Conservation (phyloP, 2,888 invertebrate species). For the Tetranychus piercei region DNA sequence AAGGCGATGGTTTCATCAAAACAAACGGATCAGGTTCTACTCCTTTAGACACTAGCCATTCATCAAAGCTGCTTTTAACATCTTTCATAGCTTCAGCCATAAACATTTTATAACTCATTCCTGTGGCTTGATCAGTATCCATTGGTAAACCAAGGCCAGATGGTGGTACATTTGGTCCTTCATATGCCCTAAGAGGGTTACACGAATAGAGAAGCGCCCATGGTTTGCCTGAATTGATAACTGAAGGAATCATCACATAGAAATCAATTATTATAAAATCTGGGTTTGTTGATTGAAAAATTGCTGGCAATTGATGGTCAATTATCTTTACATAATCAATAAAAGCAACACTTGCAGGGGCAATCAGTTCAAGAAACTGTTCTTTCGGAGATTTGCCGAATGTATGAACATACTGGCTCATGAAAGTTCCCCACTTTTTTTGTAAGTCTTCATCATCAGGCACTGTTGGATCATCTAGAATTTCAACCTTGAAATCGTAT, state of each 20-base stretch:
- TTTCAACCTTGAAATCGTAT: not conserved
- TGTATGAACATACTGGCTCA: not conserved
- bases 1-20: not conserved
- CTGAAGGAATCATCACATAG: not conserved
- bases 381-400: not conserved
- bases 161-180: not conserved
- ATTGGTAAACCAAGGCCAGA: not conserved
- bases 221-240: not conserved
- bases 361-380: not conserved
- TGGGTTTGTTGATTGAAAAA: not conserved
- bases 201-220: not conserved
- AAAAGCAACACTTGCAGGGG: not conserved
- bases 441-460: not conserved
- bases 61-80: not conserved
- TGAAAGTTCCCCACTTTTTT: constrained; percentile 6
- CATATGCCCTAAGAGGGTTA: not conserved
- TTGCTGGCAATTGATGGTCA: not conserved
- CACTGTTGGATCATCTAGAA: not conserved
- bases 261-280: not conserved
- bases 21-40: not conserved
- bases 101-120: not conserved
- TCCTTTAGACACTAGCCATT: not conserved
- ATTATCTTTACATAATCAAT: not conserved
- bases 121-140: not conserved
- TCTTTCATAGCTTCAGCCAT: not conserved